phyloP scores from a whole-genome alignment of 2,113 vertebrate genomes.

The Gobiocypris rarus region DNA sequence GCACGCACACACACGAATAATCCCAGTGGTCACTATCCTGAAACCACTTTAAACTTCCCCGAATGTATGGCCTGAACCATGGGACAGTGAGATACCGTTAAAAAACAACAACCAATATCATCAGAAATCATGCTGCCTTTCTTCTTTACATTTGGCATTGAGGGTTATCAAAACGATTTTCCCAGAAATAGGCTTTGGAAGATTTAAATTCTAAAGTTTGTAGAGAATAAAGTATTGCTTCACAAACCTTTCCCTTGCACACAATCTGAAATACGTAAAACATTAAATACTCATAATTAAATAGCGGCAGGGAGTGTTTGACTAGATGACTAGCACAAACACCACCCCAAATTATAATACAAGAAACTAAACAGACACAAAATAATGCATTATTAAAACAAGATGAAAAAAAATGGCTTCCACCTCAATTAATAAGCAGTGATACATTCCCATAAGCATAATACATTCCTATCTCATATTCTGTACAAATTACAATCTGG shows the following conservation, averaged over 20 bases:
- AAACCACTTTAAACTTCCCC: conserved; percentile 50
- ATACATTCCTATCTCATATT: conserved; percentile 87
- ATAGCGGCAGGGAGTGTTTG: conserved; percentile 52
- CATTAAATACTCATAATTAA: conserved; percentile 60
- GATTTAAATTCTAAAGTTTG: conserved; percentile 73
- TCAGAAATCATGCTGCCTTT: conserved; percentile 61
- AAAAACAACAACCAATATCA: conserved; percentile 67
- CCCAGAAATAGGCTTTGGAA: conserved; percentile 74
- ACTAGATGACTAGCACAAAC: conserved; percentile 47
- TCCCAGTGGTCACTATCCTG: conserved; percentile 53
- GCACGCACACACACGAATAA: conserved; percentile 29
- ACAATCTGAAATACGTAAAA: conserved; percentile 61
- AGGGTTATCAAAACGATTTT: conserved; percentile 62
- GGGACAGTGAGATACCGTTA: conserved; percentile 62
- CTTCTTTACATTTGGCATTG: conserved; percentile 75
- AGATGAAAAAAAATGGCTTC: conserved; percentile 74
- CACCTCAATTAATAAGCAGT: conserved; percentile 81
- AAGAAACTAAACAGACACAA: conserved; percentile 64
- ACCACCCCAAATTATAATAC: conserved; percentile 58
- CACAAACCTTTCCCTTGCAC: conserved; percentile 69
- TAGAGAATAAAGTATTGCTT: conserved; percentile 72
- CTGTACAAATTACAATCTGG: conserved; percentile 97
- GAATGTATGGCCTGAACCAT: conserved; percentile 45
- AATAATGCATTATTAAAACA: conserved; percentile 63
- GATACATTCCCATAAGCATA: conserved; percentile 80